Evolutionary conservation across 2,113 vertebrate species (phyloP).

Genomic region (Ciconia boyciana): DNA sequence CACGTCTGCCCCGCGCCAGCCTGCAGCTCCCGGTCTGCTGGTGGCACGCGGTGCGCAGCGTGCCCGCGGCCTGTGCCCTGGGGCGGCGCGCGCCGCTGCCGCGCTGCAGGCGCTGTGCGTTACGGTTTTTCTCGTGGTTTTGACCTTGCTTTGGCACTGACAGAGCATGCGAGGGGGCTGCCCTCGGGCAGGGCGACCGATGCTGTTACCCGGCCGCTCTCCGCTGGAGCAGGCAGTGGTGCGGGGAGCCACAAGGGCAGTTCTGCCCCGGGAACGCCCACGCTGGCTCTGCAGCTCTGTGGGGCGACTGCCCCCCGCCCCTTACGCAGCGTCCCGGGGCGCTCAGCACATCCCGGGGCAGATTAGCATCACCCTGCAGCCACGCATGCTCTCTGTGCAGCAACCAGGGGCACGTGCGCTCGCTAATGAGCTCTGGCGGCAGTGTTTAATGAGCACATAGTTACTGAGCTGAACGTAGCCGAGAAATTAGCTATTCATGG

Average conservation of each 20-base stretch:
- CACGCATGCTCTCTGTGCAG: background rate
- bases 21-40: background rate
- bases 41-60: background rate
- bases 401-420: background rate
- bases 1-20: background rate
- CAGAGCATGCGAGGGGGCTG: background rate
- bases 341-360: background rate
- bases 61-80: background rate
- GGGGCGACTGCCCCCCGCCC: rapidly evolving
- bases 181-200: background rate
- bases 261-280: background rate
- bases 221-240: background rate
- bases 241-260: too few species aligned
- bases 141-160: background rate
- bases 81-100: background rate
- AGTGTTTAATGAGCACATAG: background rate
- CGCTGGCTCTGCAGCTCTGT: rapidly evolving
- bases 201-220: background rate
- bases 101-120: background rate
- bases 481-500: background rate
- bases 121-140: background rate
- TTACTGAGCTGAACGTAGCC: background rate
- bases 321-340: rapidly evolving
- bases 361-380: background rate
- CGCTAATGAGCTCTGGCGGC: background rate